Evolutionary conservation across 2,797 vertebrate genomes (phyloP).

Genomic region (Ptychobarbus kaznakovi): DNA sequence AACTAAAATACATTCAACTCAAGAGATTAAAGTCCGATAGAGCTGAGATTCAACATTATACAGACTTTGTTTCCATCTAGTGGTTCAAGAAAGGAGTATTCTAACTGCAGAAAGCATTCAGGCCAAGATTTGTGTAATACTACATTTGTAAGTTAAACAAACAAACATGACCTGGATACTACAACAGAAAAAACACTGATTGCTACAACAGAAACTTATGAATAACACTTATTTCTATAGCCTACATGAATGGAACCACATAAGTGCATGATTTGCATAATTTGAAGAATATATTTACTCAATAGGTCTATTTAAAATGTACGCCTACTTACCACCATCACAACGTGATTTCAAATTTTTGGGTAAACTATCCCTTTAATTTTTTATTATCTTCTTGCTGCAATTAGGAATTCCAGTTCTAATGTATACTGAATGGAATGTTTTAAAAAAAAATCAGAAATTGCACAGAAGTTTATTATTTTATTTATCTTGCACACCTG

Average conservation of each 20-base stretch:
- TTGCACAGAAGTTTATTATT: neutral
- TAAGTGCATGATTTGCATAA: neutral
- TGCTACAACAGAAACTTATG: neutral
- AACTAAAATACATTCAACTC: neutral
- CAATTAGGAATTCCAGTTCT: neutral
- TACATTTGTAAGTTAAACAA: neutral
- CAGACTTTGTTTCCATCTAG: slow-evolving; percentile 43
- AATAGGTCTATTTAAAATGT: neutral
- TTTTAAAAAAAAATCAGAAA: neutral
- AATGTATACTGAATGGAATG: neutral
- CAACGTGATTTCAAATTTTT: neutral
- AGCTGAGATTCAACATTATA: neutral
- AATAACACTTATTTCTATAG: neutral
- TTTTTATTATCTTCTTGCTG: neutral
- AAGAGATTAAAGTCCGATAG: neutral
- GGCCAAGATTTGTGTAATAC: neutral
- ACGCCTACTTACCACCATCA: neutral
- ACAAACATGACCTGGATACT: neutral
- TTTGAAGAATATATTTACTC: neutral
- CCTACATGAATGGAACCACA: neutral
- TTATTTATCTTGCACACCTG: slow-evolving; percentile 5
- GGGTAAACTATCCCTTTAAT: neutral
- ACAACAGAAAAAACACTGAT: neutral
- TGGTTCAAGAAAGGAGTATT: neutral
- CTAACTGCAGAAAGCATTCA: neutral